Conservation (phyloP, 2,888 invertebrate genomes). For the Athetis lepigone region DNA sequence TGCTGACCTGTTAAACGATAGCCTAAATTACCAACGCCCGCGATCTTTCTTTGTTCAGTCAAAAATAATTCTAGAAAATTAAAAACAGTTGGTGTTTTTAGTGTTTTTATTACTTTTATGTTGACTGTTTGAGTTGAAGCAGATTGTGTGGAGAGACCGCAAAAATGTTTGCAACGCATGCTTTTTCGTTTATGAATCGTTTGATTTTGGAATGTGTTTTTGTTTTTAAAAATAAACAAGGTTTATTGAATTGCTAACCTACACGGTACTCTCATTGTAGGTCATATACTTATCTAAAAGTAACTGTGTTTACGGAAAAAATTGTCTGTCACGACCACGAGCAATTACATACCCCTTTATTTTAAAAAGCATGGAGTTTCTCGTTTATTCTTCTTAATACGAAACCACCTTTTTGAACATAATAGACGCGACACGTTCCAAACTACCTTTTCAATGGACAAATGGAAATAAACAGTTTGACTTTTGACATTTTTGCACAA, state of each 20-base stretch:
- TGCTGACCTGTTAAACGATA: slow-evolving; percentile 2
- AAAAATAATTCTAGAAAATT: slow-evolving; percentile 17
- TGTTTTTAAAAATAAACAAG: slow-evolving; percentile 21
- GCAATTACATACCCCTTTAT: too few species aligned
- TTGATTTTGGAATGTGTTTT: slow-evolving; percentile 22
- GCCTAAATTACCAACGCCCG: slow-evolving; percentile 16
- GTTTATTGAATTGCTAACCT: slow-evolving; percentile 16
- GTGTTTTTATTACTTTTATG: slow-evolving; percentile 30
- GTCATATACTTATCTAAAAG: not conserved
- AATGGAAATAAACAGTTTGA: too few species aligned
- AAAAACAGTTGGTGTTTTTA: slow-evolving; percentile 30
- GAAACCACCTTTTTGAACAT: too few species aligned
- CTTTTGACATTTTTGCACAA: too few species aligned
- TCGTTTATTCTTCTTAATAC: too few species aligned
- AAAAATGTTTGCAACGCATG: slow-evolving; percentile 44
- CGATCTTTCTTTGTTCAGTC: slow-evolving; percentile 34
- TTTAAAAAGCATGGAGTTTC: too few species aligned
- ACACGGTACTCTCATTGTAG: slow-evolving; percentile 4
- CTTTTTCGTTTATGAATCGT: slow-evolving; percentile 2
- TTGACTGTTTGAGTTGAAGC: slow-evolving; percentile 30
- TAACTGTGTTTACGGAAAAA: not conserved
- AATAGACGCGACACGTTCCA: too few species aligned
- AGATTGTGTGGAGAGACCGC: slow-evolving; percentile 27
- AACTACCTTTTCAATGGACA: too few species aligned
- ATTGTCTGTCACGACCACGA: too few species aligned